Base-by-base conservation (phyloP, 1,140 invertebrate species). In the Heliothis virescens region DNA sequence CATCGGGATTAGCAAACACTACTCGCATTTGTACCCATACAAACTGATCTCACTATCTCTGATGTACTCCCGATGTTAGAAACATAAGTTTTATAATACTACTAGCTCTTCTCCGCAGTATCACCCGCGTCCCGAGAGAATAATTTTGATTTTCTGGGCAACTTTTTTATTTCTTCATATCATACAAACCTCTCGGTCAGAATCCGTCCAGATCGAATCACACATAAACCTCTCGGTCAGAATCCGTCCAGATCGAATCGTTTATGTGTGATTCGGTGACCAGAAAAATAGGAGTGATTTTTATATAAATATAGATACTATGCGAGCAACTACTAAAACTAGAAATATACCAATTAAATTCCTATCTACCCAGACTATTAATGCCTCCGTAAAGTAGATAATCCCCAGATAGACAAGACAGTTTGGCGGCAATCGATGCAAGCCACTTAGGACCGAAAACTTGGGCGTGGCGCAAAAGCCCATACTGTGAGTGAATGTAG, bases 391-490 rank as follows among this genome's bases (percentile, higher is more conserved):
- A 21, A 7, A 47, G 10, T 11, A 67, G 63, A 67, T 67, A 67
- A 67, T 67, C 63, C 63, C 10, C 41, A 18, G 34, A 12, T 67
- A 67, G 10, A 18, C 41, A 67, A 13, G 41, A 67, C 63, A 41
- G 41, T 16, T 48, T 41, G 34, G 16, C 63, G 3, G 63, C n/a
- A 67, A 67, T 67, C 16, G 63, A 71, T 50, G 21, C 21, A 13
- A 29, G 48, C 12, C 34, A 15, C 12, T 71, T 26, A 52, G 67
- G 67, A 67, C 63, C 63, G 18, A 67, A 67, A 67, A 67, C 63
- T 47, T 21, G 21, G 63, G 63, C 41, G 63, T 16, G 63, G 63
- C 63, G 16, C 63, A 48, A 48, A 48, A 67, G 63, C 16, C 16
- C 18, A 67, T 13, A 29, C 16, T 48, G n/a, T 67, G 15, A 48